phyloP scores from a whole-genome alignment of 2,797 vertebrate species.

The Scolopax rusticola region DNA sequence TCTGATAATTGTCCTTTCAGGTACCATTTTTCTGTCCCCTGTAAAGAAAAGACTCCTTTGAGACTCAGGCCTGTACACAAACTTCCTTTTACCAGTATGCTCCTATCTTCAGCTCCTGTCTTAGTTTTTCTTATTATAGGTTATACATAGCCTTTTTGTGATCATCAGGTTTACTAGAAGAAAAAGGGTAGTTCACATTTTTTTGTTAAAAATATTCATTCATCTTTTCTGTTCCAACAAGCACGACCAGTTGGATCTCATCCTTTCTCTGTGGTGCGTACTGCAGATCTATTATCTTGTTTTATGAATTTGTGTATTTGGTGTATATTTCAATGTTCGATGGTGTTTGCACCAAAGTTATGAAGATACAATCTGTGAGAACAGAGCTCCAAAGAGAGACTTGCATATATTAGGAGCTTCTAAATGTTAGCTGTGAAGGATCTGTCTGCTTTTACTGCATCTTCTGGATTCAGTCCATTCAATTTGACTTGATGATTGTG shows the following conservation, averaged over 20 bases:
- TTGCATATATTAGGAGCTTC: accelerated
- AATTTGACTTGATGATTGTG: neutral
- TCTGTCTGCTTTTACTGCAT: neutral
- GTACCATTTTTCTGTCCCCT: neutral
- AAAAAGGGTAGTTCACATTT: neutral
- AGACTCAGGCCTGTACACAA: neutral
- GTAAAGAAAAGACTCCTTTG: neutral
- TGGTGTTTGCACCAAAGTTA: neutral
- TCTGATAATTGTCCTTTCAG: neutral
- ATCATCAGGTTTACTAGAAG: neutral
- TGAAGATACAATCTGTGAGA: neutral
- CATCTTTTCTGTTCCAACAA: neutral
- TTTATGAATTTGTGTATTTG: neutral
- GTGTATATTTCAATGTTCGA: accelerated
- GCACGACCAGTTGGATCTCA: accelerated
- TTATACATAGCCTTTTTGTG: neutral
- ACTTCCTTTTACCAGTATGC: neutral
- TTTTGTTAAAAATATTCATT: neutral
- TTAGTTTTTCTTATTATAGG: neutral
- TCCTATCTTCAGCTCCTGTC: neutral
- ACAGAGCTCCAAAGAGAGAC: neutral
- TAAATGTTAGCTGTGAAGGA: neutral
- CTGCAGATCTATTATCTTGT: neutral
- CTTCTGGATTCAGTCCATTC: neutral
- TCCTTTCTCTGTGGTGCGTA: neutral